phyloP scores from a whole-genome alignment of 2,888 invertebrate genomes.

The Platycheirus albimanus region DNA sequence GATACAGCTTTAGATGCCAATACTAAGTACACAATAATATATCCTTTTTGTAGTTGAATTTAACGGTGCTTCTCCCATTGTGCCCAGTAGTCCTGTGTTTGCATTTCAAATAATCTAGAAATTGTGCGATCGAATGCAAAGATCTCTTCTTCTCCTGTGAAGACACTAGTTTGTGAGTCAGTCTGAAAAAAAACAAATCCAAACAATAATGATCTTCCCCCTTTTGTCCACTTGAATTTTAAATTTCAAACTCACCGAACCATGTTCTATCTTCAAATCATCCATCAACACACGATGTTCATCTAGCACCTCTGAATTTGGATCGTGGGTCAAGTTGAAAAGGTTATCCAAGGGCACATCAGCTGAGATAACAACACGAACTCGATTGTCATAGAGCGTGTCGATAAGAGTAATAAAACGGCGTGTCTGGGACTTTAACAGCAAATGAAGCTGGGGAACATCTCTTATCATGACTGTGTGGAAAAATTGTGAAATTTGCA shows the following conservation, averaged over 20 bases:
- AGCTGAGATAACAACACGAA: conserved; percentile 93
- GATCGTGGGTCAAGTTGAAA: conserved; percentile 83
- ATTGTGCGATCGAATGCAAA: conserved; percentile 98
- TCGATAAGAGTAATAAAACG: conserved; percentile 98
- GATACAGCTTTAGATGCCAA: conserved; percentile 24
- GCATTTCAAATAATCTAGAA: conserved; percentile 98
- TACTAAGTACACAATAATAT: conserved; percentile 65
- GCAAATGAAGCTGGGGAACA: conserved; percentile 92
- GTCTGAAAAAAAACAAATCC: conserved; percentile 84
- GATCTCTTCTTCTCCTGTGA: conserved; percentile 98
- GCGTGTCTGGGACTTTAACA: conserved; percentile 92
- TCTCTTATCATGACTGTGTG: conserved; percentile 96
- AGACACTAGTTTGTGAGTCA: conserved; percentile 92
- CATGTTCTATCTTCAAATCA: conserved; percentile 92
- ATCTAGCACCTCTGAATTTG: conserved; percentile 85
- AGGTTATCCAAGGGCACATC: conserved; percentile 90
- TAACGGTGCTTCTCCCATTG: conserved; percentile 86
- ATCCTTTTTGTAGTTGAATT: conserved; percentile 9
- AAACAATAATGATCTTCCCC: too few species aligned
- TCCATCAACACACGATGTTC: conserved; percentile 96
- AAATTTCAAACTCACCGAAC: conserved; percentile 84
- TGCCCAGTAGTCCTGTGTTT: conserved; percentile 96
- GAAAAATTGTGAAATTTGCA: conserved; percentile 95
- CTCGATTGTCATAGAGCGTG: conserved; percentile 96
- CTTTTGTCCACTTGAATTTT: too few species aligned